These are phyloP conservation scores for Cochlearius cochlearius DNA, from an alignment of 2,113 vertebrate genomes.

Conservation along the genomic window DNA sequence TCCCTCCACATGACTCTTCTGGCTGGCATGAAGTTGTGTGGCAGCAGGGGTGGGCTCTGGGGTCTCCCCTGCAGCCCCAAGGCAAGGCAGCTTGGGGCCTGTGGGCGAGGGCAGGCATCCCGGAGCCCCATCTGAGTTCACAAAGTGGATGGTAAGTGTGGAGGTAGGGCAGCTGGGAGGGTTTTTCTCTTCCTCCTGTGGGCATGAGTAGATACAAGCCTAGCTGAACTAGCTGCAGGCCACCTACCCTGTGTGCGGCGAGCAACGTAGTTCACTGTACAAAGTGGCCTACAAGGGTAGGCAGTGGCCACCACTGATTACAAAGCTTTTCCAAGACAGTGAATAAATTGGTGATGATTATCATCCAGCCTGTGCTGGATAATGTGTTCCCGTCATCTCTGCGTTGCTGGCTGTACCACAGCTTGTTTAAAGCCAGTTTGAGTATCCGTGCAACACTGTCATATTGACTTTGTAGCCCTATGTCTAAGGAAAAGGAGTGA, in stretches of 20 bases:
- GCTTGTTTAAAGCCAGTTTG: neutral
- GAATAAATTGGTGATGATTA: neutral
- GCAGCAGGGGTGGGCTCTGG: neutral
- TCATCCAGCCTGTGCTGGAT: neutral
- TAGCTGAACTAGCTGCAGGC: neutral
- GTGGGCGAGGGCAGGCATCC: accelerated
- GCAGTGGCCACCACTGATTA: neutral
- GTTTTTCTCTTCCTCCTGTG: neutral
- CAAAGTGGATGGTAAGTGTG: accelerated
- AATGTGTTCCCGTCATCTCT: accelerated
- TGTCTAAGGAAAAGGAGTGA: neutral
- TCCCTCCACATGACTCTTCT: neutral
- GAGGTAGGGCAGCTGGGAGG: neutral
- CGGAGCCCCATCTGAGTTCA: neutral
- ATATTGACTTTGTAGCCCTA: neutral
- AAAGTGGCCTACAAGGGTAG: neutral
- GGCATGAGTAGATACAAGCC: accelerated
- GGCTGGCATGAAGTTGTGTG: neutral
- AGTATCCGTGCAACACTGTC: accelerated
- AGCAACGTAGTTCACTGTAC: neutral
- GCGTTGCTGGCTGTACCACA: neutral
- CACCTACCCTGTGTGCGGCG: neutral
- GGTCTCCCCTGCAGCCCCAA: neutral
- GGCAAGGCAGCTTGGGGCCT: neutral
- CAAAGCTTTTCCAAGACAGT: neutral